Base-by-base conservation (phyloP, 2,113 vertebrate species). In the Muscicapa adusta region DNA sequence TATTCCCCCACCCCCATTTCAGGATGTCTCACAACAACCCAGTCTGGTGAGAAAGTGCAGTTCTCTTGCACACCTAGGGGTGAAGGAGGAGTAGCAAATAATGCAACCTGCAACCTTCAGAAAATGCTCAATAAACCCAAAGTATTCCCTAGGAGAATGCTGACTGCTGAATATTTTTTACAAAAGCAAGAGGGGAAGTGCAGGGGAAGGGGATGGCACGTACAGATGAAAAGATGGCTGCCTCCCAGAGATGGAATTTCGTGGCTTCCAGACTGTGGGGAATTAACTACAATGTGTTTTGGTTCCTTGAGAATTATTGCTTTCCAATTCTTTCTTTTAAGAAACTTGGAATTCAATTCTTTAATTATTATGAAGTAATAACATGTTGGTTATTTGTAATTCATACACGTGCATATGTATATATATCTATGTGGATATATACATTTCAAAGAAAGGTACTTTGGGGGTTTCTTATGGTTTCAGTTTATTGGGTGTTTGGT, bases 1-100 rank as follows among this genome's bases (percentile, higher is more conserved):
- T 9, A 23, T 47, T 76, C n/a, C 33, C 18, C 16, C 20, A 2
- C 12, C 57, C 7, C 0, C 0, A 1, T 65, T 73, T 26, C 7
- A 33, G 25, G 47, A 10, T 0, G 0, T 10, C 33, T 54, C 31
- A 36, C 11, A 60, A 20, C 10, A 53, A 17, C 8, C 24, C 34
- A 1, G 51, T n/a, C 22, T 17, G 22, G 87, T 4, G 8, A 72
- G 24, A 74, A 75, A 67, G 36, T 9, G 36, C 18, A 22, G 12
- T 18, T 83, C 1, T 3, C 5, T 31, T 77, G 38, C 80, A 75
- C 70, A 47, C 6, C 33, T 43, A 25, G 43, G 56, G 16, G 34
- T n/a, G 24, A 24, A 40, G 34, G 20, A 86, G 36, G 31, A 48
- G 25, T 8, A 67, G 20, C 6, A 14, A 66, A 70, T 54, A 73